These are phyloP conservation scores for Drosophila ochracea DNA, from an alignment of 2,888 invertebrate species.

Conservation along the genomic window DNA sequence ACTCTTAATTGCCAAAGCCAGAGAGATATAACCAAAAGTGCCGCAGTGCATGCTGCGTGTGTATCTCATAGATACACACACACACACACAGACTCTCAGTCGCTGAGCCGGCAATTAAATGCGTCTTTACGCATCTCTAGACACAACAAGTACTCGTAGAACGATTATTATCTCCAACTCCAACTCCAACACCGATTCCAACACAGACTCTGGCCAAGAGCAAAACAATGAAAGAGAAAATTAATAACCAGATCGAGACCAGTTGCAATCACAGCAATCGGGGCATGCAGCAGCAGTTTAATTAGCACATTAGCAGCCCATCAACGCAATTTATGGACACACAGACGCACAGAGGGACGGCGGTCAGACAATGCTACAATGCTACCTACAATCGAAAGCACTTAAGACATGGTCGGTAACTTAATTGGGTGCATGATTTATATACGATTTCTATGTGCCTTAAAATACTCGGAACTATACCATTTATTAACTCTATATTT, in stretches of 20 bases:
- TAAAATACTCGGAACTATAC: neutral
- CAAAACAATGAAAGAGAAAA: constrained; percentile 78
- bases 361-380: neutral
- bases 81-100: constrained; percentile 1
- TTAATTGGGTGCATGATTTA: constrained; percentile 4
- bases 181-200: neutral
- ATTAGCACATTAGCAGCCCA: constrained; percentile 76
- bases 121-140: constrained; percentile 63
- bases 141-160: constrained; percentile 52
- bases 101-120: constrained; percentile 40
- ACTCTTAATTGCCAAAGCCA: constrained; percentile 73
- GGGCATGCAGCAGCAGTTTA: constrained; percentile 57
- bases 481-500: neutral
- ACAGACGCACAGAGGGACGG: neutral
- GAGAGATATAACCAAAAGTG: constrained; percentile 34
- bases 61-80: constrained; percentile 42
- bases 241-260: constrained; percentile 68
- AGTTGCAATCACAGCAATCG: constrained; percentile 56
- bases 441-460: neutral
- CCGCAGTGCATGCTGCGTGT: constrained; percentile 39
- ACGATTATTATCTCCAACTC: constrained; percentile 41
- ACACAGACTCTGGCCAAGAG: constrained; percentile 30
- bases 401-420: constrained; percentile 1
- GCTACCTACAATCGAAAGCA: constrained; percentile 18
- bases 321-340: constrained; percentile 37